Conservation (phyloP, 2,888 invertebrate genomes). For the Danaus chrysippus region DNA sequence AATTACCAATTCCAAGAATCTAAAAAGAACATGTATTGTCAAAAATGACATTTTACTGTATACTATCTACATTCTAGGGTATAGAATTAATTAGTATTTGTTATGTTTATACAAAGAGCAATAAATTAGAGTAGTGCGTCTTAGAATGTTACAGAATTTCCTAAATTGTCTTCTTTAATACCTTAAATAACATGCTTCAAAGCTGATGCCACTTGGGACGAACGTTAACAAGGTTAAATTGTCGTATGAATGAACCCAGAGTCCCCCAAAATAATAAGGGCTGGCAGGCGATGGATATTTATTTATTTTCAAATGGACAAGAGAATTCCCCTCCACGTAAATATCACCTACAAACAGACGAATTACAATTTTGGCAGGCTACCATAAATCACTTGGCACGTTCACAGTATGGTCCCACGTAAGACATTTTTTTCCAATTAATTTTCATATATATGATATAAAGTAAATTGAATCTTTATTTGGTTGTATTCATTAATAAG, state of each 20-base stretch:
- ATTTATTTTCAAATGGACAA: conserved; percentile 62
- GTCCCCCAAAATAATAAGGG: conserved; percentile 32
- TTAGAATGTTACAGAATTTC: no score
- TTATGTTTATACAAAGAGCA: no score
- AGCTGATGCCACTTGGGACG: no score
- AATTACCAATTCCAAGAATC: no score
- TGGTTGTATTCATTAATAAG: not conserved
- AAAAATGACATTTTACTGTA: no score
- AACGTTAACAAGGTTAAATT: not conserved
- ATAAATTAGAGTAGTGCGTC: no score
- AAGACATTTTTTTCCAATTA: conserved; percentile 30
- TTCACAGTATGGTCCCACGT: conserved; percentile 57
- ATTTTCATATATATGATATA: conserved; percentile 16
- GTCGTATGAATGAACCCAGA: conserved; percentile 33
- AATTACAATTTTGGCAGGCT: conserved; percentile 51
- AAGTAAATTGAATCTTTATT: not conserved
- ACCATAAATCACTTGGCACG: conserved; percentile 50
- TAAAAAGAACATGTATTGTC: no score
- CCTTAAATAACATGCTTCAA: not conserved
- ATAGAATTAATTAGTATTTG: no score
- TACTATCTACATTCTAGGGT: no score
- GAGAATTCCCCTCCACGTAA: conserved; percentile 61
- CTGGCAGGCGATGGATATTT: conserved; percentile 52
- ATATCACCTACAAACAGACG: conserved; percentile 50
- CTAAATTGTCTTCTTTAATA: not conserved